A percentile compares a stretch with the other conserved stretches of the same genome.
These are phyloP conservation scores for Amia ocellicauda DNA, from an alignment of 2,113 vertebrate genomes.

Conservation along the genomic window DNA sequence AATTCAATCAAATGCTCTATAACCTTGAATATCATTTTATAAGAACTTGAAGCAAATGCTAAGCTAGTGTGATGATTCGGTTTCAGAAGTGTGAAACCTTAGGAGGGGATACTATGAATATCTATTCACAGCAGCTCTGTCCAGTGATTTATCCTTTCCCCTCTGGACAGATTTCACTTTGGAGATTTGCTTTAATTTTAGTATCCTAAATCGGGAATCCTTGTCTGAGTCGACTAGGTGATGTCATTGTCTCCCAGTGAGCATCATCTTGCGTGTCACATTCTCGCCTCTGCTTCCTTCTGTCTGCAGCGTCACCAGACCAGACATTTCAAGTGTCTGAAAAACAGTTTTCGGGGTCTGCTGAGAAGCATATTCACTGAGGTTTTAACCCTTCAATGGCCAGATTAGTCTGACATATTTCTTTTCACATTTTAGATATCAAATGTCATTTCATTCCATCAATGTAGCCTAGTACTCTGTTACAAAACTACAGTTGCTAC, in stretches of 20 bases:
- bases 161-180: too few relatives aligned
- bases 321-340: background rate
- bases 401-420: too few relatives aligned
- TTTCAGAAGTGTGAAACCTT: background rate
- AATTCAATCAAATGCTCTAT: background rate
- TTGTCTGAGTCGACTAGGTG: background rate
- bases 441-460: too few relatives aligned
- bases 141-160: too few relatives aligned
- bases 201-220: background rate
- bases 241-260: background rate
- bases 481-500: too few relatives aligned
- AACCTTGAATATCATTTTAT: too few relatives aligned
- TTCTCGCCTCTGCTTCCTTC: background rate
- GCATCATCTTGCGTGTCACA: background rate
- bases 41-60: background rate
- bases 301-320: background rate
- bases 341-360: too few relatives aligned
- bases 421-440: too few relatives aligned
- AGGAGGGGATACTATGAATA: background rate
- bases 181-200: background rate
- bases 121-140: background rate
- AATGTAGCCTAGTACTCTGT: too few relatives aligned
- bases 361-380: too few relatives aligned
- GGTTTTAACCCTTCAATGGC: background rate
- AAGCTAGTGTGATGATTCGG: background rate